Evolutionary conservation across 2,113 vertebrate genomes (phyloP), one percentile per base, ranked within the genome.

Genomic region (Furnarius figulus): DNA sequence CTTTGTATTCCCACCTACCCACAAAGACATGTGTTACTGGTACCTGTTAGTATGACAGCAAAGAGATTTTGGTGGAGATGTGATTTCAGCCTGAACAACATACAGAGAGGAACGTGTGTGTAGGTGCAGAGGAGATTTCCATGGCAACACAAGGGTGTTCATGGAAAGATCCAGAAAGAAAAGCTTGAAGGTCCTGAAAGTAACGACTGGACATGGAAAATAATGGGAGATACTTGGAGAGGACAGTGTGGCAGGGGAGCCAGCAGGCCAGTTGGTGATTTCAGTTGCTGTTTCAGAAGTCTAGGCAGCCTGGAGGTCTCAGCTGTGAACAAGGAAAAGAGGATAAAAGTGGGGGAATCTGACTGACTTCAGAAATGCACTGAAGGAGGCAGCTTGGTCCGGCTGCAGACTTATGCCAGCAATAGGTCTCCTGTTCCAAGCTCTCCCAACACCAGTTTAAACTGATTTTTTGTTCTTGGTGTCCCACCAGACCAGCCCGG

Each of bases 401-500:
- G 42, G 7, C 56, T 55, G 76, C 59, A 75, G 47, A 2, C 37
- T 28, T 13, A 1, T 4, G 6, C 12, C 33, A 72, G 25, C 73
- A 72, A 19, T 1, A 20, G 1, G 8, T 31, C 13, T n/a, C 14
- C 56, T 31, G 15, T 6, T 18, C 8, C 19, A 27, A 55, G 25
- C 62, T 80, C 31, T 81, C 25, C 44, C 19, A 42, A 7, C 12
- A 6, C 3, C 42, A 14, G 19, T 46, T 71, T 31, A 13, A 50
- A 63, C 20, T 44, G 22, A 4, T 8, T 9, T 23, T 23, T 37
- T 7, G 1, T 35, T 8, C 6, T 33, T 49, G 23, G 0, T 59
- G 52, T 44, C 42, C 40, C 9, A 3, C 18, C 95, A 99, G 99
- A 92, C 97, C 98, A 5, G 98, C 98, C 23, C 98, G 98, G 97